These are phyloP conservation scores for Eretmocerus hayati DNA, from an alignment of 2,888 invertebrate species.

Conservation along the genomic window DNA sequence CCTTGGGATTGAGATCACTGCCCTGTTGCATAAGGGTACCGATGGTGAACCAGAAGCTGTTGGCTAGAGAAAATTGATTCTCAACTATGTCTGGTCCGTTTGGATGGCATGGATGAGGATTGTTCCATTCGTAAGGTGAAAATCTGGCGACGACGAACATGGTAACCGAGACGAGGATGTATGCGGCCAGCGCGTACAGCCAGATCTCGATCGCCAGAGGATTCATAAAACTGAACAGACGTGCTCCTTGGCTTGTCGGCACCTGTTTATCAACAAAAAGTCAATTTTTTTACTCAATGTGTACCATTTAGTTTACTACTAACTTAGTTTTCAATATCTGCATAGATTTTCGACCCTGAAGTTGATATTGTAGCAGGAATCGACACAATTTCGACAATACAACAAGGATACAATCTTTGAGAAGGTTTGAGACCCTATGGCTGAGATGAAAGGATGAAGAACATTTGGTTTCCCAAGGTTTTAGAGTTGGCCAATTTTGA, in stretches of 20 bases:
- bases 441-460: no score
- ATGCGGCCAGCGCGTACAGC: constrained; percentile 90
- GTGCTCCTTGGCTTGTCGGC: constrained; percentile 79
- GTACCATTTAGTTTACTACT: no score
- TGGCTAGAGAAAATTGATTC: constrained; percentile 76
- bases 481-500: no score
- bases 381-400: no score
- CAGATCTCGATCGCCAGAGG: constrained; percentile 95
- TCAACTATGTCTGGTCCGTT: constrained; percentile 57
- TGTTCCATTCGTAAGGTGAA: constrained; percentile 93
- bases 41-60: constrained; percentile 83
- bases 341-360: no score
- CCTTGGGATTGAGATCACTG: constrained; percentile 71
- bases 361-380: no score
- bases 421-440: no score
- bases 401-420: no score
- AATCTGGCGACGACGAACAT: constrained; percentile 95
- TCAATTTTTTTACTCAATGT: no score
- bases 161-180: constrained; percentile 87
- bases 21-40: constrained; percentile 87
- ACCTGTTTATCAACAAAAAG: no score
- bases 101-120: constrained; percentile 73
- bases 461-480: no score
- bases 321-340: no score
- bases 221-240: constrained; percentile 92